These are phyloP conservation scores for Nebria salina DNA, from an alignment of 2,888 invertebrate genomes.

Conservation along the genomic window DNA sequence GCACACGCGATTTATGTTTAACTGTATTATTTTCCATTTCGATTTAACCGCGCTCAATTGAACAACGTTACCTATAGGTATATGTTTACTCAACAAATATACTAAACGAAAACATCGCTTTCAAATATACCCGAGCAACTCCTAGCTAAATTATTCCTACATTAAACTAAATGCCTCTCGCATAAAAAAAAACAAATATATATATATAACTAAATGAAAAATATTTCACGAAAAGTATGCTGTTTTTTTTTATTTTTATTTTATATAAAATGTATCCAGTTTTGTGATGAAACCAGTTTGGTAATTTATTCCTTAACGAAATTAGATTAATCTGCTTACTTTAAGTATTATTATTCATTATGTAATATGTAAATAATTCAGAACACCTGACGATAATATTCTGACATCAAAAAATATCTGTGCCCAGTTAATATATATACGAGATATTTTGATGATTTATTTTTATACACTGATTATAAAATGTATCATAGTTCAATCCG, in stretches of 20 bases:
- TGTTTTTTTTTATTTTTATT: background rate
- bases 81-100: background rate
- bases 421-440: background rate
- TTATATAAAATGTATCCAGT: background rate
- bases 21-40: background rate
- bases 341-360: background rate
- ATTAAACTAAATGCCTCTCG: too few relatives aligned
- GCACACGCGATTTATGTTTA: conserved; percentile 8
- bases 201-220: too few relatives aligned
- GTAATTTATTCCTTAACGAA: background rate
- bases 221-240: background rate
- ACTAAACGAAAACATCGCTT: background rate
- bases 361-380: background rate
- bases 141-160: background rate
- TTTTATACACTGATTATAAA: background rate
- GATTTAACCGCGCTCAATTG: too few relatives aligned
- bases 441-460: background rate
- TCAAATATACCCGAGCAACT: background rate
- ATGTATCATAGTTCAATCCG: background rate
- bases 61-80: background rate
- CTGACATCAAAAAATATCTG: background rate
- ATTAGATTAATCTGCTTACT: background rate
- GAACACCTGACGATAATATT: background rate
- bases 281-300: background rate
- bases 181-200: too few relatives aligned